phyloP scores from a whole-genome alignment of 2,113 vertebrate species.

The Tenrec ecaudatus region DNA sequence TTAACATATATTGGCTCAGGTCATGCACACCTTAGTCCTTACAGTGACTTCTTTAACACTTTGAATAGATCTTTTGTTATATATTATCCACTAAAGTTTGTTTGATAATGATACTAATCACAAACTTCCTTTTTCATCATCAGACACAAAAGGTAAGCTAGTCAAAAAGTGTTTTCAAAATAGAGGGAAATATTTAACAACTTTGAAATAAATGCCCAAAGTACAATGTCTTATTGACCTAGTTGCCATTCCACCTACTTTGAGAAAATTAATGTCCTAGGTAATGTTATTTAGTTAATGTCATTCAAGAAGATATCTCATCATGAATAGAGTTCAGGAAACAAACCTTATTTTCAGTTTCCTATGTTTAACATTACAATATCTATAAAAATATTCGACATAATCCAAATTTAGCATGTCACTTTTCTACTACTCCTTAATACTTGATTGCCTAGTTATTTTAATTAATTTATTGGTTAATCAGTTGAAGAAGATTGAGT shows the following conservation, averaged over 20 bases:
- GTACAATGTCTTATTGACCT: background rate
- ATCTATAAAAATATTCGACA: background rate
- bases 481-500: background rate
- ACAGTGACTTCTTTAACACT: too few species aligned
- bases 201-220: background rate
- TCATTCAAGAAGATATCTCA: background rate
- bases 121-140: background rate
- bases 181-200: constrained; percentile 13
- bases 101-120: background rate
- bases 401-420: background rate
- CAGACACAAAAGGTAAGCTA: background rate
- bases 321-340: background rate
- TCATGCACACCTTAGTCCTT: too few species aligned
- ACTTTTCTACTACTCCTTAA: background rate
- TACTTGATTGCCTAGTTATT: background rate
- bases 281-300: background rate
- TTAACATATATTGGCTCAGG: too few species aligned
- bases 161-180: background rate
- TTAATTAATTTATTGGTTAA: constrained; percentile 28
- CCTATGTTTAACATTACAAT: background rate
- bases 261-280: constrained; percentile 19
- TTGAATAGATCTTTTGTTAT: too few species aligned
- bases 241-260: constrained; percentile 12
- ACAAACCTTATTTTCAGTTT: background rate
- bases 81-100: background rate